Percentiles rank a stretch among this genome's conserved stretches.
Evolutionary conservation across 2,113 vertebrate species (phyloP).

Genomic region (Pristiophorus japonicus): DNA sequence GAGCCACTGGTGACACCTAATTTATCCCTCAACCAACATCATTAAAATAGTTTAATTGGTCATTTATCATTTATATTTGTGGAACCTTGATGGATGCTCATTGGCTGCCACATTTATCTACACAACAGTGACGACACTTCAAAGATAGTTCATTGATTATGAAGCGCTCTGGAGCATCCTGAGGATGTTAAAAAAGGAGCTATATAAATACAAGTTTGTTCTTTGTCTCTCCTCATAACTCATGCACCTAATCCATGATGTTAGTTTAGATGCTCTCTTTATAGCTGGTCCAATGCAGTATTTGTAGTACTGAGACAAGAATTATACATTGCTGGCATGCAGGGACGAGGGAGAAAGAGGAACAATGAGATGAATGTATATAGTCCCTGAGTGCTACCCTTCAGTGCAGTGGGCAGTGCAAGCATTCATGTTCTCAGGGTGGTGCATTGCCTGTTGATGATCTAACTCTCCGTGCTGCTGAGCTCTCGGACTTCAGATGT

Average conservation of each 20-base stretch:
- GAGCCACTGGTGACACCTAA: not conserved
- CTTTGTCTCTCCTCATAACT: not conserved
- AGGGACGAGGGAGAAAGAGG: not conserved
- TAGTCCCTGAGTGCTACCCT: not conserved
- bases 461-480: not conserved
- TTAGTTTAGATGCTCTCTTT: not conserved
- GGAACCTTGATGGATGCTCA: too few relatives aligned
- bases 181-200: not conserved
- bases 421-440: not conserved
- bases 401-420: not conserved
- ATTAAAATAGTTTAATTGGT: too few relatives aligned
- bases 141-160: not conserved
- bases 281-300: not conserved
- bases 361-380: not conserved
- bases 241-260: not conserved
- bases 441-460: not conserved
- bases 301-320: not conserved
- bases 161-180: not conserved
- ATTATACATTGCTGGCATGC: not conserved
- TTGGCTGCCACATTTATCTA: not conserved
- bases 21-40: not conserved
- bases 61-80: too few relatives aligned
- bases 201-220: not conserved
- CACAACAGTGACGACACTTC: not conserved
- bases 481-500: not conserved